Evolutionary conservation across 2,888 invertebrate species (phyloP).

Genomic region (Lycocerus yunnanus): DNA sequence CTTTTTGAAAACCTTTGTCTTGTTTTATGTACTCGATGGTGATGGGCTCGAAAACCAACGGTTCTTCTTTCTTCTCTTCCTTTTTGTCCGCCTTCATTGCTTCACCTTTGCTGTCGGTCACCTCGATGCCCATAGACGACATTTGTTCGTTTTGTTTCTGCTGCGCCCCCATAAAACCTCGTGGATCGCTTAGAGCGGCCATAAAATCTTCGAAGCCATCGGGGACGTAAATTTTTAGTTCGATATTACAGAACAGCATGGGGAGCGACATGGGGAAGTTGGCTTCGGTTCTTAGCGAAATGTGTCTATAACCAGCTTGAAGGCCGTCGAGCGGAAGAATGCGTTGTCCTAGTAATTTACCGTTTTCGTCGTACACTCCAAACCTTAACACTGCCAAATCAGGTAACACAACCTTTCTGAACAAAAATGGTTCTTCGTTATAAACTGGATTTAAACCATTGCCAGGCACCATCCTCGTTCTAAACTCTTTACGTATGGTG

Average conservation of each 20-base stretch:
- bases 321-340: constrained; percentile 97
- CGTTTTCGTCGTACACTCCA: constrained; percentile 98
- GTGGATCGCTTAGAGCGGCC: constrained; percentile 95
- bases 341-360: constrained; percentile 93
- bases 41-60: constrained; percentile 86
- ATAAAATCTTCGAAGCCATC: constrained; percentile 99
- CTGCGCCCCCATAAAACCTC: constrained; percentile 86
- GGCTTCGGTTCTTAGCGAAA: constrained; percentile 95
- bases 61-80: constrained; percentile 75
- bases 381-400: constrained; percentile 96
- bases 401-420: constrained; percentile 97
- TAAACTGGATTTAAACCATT: constrained; percentile 99
- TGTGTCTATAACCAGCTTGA: constrained; percentile 97
- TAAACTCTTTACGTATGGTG: constrained; percentile 97
- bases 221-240: constrained; percentile 99
- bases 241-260: constrained; percentile 98
- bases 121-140: constrained; percentile 93
- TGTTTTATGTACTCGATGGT: constrained; percentile 84
- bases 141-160: constrained; percentile 89
- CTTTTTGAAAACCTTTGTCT: constrained; percentile 93
- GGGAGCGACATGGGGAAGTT: constrained; percentile 99
- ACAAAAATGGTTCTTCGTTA: constrained; percentile 97
- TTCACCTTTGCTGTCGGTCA: constrained; percentile 57
- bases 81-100: constrained; percentile 67
- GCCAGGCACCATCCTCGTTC: constrained; percentile 93